Percentiles rank a stretch among this genome's conserved stretches.
These are phyloP conservation scores for Poeciliopsis presidionis DNA, from an alignment of 2,797 vertebrate species.

Conservation along the genomic window DNA sequence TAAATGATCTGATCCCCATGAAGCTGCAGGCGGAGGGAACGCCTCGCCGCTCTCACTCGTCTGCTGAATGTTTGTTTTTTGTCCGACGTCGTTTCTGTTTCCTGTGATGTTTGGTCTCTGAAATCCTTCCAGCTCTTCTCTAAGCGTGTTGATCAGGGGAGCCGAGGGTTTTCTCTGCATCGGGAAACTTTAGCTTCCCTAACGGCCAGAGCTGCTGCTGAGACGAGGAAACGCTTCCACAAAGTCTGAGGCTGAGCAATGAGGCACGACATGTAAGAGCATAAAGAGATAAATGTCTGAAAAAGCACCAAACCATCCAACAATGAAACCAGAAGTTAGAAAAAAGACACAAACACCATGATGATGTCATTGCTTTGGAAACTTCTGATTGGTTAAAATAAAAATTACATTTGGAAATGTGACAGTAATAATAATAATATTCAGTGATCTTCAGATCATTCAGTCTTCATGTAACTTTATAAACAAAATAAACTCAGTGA, in stretches of 20 bases:
- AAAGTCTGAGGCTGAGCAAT: not conserved
- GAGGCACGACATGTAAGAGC: not conserved
- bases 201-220: slow-evolving; percentile 54
- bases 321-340: not conserved
- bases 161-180: not conserved
- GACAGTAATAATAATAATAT: too few relatives aligned
- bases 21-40: not conserved
- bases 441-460: too few relatives aligned
- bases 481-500: too few relatives aligned
- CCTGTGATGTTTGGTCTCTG: not conserved
- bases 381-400: not conserved
- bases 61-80: not conserved
- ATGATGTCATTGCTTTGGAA: not conserved
- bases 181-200: not conserved
- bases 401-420: too few relatives aligned
- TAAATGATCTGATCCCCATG: not conserved
- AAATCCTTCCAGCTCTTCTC: not conserved
- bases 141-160: not conserved
- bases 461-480: too few relatives aligned
- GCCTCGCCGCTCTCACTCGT: not conserved
- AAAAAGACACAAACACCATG: too few relatives aligned
- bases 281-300: not conserved
- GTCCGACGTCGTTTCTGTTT: not conserved
- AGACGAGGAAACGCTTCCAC: slow-evolving; percentile 28
- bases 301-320: not conserved